These are phyloP conservation scores for Electrophaes corylata DNA, from an alignment of 2,888 invertebrate genomes.

Conservation along the genomic window DNA sequence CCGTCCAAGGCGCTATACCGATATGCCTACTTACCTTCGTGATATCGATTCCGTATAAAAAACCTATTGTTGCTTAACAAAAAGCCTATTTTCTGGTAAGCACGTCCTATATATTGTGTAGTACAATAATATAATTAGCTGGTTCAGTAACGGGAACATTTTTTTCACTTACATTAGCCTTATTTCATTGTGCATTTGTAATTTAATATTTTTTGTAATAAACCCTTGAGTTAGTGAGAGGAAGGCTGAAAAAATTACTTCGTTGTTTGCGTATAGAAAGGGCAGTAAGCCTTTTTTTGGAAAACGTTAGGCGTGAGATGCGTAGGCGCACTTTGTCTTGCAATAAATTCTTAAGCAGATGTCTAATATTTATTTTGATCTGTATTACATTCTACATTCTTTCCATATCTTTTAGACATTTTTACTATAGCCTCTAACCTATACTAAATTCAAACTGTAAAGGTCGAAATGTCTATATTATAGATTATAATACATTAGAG, in stretches of 20 bases:
- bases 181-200: slow-evolving; percentile 71
- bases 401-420: too few species aligned
- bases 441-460: too few species aligned
- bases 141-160: slow-evolving; percentile 75
- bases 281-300: slow-evolving; percentile 34
- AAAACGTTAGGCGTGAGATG: not conserved
- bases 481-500: too few species aligned
- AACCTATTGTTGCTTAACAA: slow-evolving; percentile 70
- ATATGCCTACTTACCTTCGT: slow-evolving; percentile 66
- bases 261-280: slow-evolving; percentile 59
- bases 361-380: not conserved
- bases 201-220: slow-evolving; percentile 81
- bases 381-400: not conserved
- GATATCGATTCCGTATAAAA: slow-evolving; percentile 71
- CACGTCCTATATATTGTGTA: slow-evolving; percentile 74
- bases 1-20: slow-evolving; percentile 53
- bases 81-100: slow-evolving; percentile 74
- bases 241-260: slow-evolving; percentile 60
- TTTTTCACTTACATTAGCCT: slow-evolving; percentile 64
- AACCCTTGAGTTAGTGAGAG: slow-evolving; percentile 63
- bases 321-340: not conserved
- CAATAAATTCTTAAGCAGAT: not conserved
- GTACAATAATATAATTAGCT: slow-evolving; percentile 81
- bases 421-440: too few species aligned
- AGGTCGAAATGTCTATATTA: too few species aligned